phyloP scores from a whole-genome alignment of 64 coral and sea anemone genomes.

The Orbicella faveolata region DNA sequence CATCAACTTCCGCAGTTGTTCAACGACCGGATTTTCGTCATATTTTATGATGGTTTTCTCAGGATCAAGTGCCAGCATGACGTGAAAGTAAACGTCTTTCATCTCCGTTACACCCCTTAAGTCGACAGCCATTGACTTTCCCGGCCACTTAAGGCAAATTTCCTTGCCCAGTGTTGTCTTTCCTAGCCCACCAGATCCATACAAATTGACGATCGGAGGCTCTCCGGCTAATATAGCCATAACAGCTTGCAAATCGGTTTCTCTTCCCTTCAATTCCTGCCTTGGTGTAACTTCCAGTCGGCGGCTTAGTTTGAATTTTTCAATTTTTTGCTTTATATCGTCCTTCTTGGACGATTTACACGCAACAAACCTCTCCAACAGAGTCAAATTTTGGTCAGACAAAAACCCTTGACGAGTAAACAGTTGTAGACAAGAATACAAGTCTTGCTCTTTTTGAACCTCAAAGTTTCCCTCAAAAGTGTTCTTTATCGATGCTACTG shows the following conservation, averaged over 20 bases:
- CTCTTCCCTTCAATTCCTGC: neutral
- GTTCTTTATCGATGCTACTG: neutral
- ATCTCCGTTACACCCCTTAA: neutral
- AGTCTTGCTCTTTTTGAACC: neutral
- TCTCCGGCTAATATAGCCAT: neutral
- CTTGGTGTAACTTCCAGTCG: neutral
- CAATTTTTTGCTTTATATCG: neutral
- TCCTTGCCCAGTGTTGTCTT: neutral
- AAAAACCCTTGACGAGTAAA: neutral
- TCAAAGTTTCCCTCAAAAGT: neutral
- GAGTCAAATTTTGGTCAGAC: neutral
- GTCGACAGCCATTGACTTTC: neutral
- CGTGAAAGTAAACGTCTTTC: neutral
- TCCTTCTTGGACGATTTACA: neutral
- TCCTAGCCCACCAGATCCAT: neutral
- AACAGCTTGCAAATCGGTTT: neutral
- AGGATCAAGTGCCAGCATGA: neutral
- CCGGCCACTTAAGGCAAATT: neutral
- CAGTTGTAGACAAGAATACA: neutral
- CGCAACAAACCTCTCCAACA: slow-evolving; percentile 9
- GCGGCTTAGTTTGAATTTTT: neutral
- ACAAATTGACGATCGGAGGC: neutral
- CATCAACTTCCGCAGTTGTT: neutral
- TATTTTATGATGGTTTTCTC: neutral
- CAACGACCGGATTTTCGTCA: slow-evolving; percentile 23